Base-by-base conservation (phyloP, 2,113 vertebrate species). In the Prolemur simus region DNA sequence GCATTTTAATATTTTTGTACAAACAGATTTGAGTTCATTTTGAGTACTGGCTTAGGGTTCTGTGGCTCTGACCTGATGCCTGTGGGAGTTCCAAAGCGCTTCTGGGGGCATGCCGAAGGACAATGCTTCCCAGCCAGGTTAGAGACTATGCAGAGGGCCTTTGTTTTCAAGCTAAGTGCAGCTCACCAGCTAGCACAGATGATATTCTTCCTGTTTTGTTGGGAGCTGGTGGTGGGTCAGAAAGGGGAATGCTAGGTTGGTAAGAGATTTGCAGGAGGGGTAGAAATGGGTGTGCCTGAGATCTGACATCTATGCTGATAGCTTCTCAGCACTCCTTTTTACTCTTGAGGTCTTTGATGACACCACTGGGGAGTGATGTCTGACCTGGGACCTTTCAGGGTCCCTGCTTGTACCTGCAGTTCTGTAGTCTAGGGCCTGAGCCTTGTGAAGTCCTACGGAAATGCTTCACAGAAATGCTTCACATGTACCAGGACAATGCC, bases 331-430 rank as follows among this genome's bases (percentile, higher is more conserved):
- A 78, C 49, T 68, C 42, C 60, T 88, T 23, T n/a, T 83, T 95
- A 73, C 64, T 58, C 37, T 84, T 90, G 71, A 94, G 73, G 77
- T 94, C 94, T 94, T 92, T 74, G 87, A 58, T 87, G 76, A 60
- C 15, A 87, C 25, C 71, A 29, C 84, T 29, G n/a, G 8, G 32
- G 21, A 83, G 54, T 32, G 21, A 74, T 71, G 23, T 45, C 76
- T 89, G 84, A 87, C 66, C 6, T 83, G 78, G 60, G 71, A 78
- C n/a, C 56, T 88, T 87, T 80, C 37, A 64, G 27, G 73, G 20
- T 97, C 32, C 39, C 73, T 87, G 56, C 39, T 95, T 86, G 29
- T 78, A 84, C 23, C 21, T 71, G 66, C 8, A 71, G 78, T 23
- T 63, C 1, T 20, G 15, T 60, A 83, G 80, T 42, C 18, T 54